Conservation (phyloP, 1,140 invertebrate genomes). For the Hyposmocoma kahamanoa region DNA sequence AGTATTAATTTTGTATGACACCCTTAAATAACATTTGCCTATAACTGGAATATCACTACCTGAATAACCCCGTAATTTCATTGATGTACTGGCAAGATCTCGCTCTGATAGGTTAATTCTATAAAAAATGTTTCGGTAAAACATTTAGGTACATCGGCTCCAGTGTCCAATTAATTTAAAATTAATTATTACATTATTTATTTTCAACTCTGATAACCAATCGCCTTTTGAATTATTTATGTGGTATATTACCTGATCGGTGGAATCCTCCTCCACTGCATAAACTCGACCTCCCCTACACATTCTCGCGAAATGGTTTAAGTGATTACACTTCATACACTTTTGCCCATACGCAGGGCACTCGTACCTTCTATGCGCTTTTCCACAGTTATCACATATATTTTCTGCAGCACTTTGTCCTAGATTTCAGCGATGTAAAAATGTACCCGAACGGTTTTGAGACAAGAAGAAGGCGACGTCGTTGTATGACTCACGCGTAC, state of each 20-base stretch:
- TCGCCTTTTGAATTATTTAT: background rate
- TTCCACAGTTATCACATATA: background rate
- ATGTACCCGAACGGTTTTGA: no score
- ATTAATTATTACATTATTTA: background rate
- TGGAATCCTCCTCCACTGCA: background rate
- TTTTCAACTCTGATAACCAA: slow-evolving; percentile 2
- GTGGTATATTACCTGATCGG: slow-evolving; percentile 9
- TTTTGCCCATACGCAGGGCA: slow-evolving; percentile 6
- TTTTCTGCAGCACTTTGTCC: no score
- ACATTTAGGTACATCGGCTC: slow-evolving; percentile 12
- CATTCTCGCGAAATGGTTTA: slow-evolving; percentile 8
- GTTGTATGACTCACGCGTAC: no score
- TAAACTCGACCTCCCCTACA: background rate
- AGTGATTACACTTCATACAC: slow-evolving; percentile 5
- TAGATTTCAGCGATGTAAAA: no score
- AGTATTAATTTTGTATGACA: background rate
- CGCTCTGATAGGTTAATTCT: background rate
- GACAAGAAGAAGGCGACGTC: no score
- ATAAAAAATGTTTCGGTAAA: background rate
- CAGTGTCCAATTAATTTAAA: slow-evolving; percentile 11
- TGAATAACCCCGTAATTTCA: slow-evolving; percentile 5
- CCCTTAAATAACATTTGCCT: slow-evolving; percentile 8
- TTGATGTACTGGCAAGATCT: background rate
- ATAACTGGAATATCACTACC: slow-evolving; percentile 3
- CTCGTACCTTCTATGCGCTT: background rate